Evolutionary conservation across 2,113 vertebrate species (phyloP), one percentile per base, ranked within the genome.

Genomic region (Tachuris rubrigastra): DNA sequence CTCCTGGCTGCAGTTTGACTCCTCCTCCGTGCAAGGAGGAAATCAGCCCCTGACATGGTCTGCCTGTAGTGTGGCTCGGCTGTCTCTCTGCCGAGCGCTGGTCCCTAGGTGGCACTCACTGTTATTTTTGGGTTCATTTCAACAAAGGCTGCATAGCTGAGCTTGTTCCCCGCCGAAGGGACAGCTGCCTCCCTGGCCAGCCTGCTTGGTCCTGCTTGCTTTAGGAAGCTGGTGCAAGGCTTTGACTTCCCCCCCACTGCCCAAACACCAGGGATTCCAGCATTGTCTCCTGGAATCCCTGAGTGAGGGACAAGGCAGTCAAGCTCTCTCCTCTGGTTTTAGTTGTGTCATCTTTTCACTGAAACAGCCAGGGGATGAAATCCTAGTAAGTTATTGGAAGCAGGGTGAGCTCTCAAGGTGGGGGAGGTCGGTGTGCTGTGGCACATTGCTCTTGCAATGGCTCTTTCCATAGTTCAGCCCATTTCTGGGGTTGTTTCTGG

Each of bases 41-140:
- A 74, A 89, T 62, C 60, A 59, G 73, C 47, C 42, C 1, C 73
- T 62, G 87, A 58, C 42, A 30, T 68, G 63, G 69, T 85, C 87
- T 86, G 73, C 89, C 77, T 62, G 53, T 69, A 67, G 78, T 14
- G 3, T 3, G 28, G 87, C 87, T 94, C 80, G 33, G 76, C 91
- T 73, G 81, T 75, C 58, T 85, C 85, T 63, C 10, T n/a, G 80
- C 80, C n/a, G 28, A 28, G 65, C 6, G 5, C 86, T 20, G 35
- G 60, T 94, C 94, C 79, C 84, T 89, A 82, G 86, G 89, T 95
- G 93, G 89, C 91, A 89, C 73, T 95, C 12, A 75, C 52, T 86
- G 89, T 66, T 93, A 18, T 79, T 80, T 94, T 91, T 79, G 87
- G 85, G 90, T 88, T 74, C 30, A 9, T 90, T 87, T 94, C 75